These are phyloP conservation scores for Linepithema humile DNA, from an alignment of 1,140 invertebrate genomes.

Conservation along the genomic window DNA sequence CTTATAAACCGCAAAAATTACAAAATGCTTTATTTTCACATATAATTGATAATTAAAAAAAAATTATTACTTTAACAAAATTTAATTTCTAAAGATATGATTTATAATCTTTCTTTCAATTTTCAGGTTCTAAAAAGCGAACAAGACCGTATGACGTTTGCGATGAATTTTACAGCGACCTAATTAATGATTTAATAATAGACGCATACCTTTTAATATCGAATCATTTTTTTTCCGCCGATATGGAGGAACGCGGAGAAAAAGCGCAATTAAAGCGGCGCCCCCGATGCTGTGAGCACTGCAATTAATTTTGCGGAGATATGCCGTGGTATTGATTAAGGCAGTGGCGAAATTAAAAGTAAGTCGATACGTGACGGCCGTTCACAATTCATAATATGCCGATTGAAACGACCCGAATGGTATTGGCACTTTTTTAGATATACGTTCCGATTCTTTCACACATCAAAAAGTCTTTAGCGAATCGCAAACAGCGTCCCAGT, in stretches of 20 bases:
- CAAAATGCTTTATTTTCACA: too few species aligned
- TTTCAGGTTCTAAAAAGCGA: not conserved
- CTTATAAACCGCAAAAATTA: too few species aligned
- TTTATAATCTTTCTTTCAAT: not conserved
- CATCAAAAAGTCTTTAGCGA: not conserved
- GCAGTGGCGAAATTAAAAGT: slow-evolving; percentile 37
- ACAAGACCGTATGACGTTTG: not conserved
- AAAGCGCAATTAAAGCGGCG: slow-evolving; percentile 35
- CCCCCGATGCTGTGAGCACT: slow-evolving; percentile 3
- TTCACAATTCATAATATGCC: slow-evolving; percentile 34
- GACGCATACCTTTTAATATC: slow-evolving; percentile 24
- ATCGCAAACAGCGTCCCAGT: not conserved
- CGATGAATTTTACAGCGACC: slow-evolving; percentile 28
- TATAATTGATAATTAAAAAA: too few species aligned
- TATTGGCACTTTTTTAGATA: slow-evolving; percentile 43
- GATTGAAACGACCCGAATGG: slow-evolving; percentile 11
- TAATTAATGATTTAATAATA: slow-evolving; percentile 51
- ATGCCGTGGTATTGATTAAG: slow-evolving; percentile 35
- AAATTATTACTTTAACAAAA: too few species aligned
- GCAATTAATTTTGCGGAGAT: slow-evolving; percentile 45
- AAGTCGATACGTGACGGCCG: slow-evolving; percentile 38
- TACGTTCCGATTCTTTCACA: not conserved
- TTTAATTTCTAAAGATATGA: not conserved
- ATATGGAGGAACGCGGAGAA: slow-evolving; percentile 15
- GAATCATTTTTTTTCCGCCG: not conserved